These are phyloP conservation scores for Nomada lathburiana DNA, from an alignment of 2,888 invertebrate species.

Conservation along the genomic window DNA sequence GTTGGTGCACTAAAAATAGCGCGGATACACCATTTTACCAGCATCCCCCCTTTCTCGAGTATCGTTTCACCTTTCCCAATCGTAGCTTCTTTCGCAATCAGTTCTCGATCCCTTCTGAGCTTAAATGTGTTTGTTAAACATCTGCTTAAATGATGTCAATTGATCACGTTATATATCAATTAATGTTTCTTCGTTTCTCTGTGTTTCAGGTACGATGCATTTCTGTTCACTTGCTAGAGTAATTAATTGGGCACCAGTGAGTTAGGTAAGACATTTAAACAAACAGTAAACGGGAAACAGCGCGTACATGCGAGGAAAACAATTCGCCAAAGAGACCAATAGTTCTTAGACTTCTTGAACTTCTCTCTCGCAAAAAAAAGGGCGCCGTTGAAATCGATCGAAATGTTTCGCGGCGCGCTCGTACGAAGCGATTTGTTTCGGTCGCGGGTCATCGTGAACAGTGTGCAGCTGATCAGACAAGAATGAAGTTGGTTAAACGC, in stretches of 20 bases:
- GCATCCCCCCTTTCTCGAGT: slow-evolving; percentile 10
- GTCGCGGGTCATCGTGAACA: background rate
- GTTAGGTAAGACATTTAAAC: background rate
- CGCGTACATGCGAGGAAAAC: background rate
- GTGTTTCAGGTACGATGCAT: slow-evolving; percentile 47
- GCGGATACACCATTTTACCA: slow-evolving; percentile 44
- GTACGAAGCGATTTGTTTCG: slow-evolving; percentile 1
- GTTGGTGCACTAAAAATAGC: slow-evolving; percentile 63
- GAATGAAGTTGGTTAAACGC: slow-evolving; percentile 57
- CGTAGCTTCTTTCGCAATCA: slow-evolving; percentile 52
- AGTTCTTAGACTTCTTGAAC: background rate
- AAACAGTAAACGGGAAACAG: too few species aligned
- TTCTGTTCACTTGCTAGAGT: background rate
- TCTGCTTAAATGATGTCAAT: too few species aligned
- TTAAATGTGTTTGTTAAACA: too few species aligned
- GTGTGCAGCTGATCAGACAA: slow-evolving; percentile 30
- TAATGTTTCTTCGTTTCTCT: background rate
- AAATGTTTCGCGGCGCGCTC: background rate
- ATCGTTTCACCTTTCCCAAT: slow-evolving; percentile 35
- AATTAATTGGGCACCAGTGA: background rate
- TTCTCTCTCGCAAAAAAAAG: too few species aligned
- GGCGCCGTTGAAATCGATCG: background rate
- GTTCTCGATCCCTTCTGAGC: slow-evolving; percentile 34
- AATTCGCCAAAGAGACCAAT: background rate
- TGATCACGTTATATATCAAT: background rate